Evolutionary conservation across 2,113 vertebrate genomes (phyloP).

Genomic region (Corythaixoides concolor): DNA sequence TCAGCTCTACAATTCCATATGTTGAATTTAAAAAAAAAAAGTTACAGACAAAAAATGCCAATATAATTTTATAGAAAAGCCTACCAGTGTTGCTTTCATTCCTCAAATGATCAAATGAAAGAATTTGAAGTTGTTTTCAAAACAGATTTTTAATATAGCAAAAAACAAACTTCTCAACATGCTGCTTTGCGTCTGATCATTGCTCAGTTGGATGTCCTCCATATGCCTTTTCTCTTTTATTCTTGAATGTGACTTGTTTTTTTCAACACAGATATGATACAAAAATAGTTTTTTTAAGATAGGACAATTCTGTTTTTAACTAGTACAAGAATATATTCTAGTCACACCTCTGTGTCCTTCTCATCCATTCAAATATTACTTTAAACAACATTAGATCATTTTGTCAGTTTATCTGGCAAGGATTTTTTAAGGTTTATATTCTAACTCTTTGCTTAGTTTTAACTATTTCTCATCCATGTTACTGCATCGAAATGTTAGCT

Average conservation of each 20-base stretch:
- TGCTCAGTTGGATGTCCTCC: neutral
- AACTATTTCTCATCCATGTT: neutral
- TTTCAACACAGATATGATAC: neutral
- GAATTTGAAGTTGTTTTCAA: neutral
- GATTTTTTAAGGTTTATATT: neutral
- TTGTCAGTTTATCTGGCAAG: neutral
- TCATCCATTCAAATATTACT: neutral
- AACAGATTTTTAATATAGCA: neutral
- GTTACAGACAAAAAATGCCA: neutral
- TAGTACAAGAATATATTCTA: neutral
- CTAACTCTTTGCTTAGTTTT: neutral
- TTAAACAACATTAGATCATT: neutral
- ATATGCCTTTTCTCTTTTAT: neutral
- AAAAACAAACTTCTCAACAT: neutral
- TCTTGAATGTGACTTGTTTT: neutral
- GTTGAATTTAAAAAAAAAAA: neutral
- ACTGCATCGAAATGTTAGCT: neutral
- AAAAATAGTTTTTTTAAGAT: neutral
- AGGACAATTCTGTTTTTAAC: neutral
- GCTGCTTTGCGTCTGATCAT: neutral
- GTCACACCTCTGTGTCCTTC: neutral
- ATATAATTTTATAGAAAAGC: neutral
- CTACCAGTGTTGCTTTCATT: neutral
- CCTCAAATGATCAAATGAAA: neutral
- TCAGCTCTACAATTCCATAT: neutral